Conservation (phyloP, 2,888 invertebrate genomes). For the Drosophila anomalipes region DNA sequence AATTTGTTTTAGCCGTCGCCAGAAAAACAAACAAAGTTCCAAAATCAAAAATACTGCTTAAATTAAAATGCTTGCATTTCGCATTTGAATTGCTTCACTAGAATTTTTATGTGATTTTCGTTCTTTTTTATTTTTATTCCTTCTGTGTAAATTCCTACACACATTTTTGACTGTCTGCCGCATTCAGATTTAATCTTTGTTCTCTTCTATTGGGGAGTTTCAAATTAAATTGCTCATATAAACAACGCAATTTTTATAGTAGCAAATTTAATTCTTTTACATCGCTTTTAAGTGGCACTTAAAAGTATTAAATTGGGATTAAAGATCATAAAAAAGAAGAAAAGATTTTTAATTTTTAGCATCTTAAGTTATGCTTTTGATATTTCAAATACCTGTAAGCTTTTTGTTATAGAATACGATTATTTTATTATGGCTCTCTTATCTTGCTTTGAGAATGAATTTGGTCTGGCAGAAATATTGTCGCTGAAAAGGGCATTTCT, state of each 20-base stretch:
- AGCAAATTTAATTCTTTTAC: slow-evolving; percentile 42
- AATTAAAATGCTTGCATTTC: slow-evolving; percentile 71
- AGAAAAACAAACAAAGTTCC: slow-evolving; percentile 39
- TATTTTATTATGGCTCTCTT: not conserved
- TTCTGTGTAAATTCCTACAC: slow-evolving; percentile 28
- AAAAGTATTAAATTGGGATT: slow-evolving; percentile 1
- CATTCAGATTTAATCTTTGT: slow-evolving; percentile 50
- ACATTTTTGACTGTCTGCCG: slow-evolving; percentile 47
- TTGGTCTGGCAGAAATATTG: not conserved
- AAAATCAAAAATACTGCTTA: slow-evolving; percentile 76
- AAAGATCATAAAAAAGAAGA: slow-evolving; percentile 2
- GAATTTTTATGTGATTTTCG: slow-evolving; percentile 44
- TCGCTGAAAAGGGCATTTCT: not conserved
- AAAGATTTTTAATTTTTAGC: not conserved
- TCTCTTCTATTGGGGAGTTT: slow-evolving; percentile 54
- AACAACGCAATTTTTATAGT: slow-evolving; percentile 31
- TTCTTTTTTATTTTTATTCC: slow-evolving; percentile 6
- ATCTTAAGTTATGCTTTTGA: not conserved
- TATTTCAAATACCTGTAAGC: not conserved
- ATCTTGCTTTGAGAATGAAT: not conserved
- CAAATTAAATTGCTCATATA: slow-evolving; percentile 73
- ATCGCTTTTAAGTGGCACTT: not conserved
- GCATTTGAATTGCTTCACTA: slow-evolving; percentile 59
- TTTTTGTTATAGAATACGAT: not conserved
- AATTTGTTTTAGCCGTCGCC: slow-evolving; percentile 50